phyloP scores from a whole-genome alignment of 2,888 invertebrate species.

The Tipula helvola region DNA sequence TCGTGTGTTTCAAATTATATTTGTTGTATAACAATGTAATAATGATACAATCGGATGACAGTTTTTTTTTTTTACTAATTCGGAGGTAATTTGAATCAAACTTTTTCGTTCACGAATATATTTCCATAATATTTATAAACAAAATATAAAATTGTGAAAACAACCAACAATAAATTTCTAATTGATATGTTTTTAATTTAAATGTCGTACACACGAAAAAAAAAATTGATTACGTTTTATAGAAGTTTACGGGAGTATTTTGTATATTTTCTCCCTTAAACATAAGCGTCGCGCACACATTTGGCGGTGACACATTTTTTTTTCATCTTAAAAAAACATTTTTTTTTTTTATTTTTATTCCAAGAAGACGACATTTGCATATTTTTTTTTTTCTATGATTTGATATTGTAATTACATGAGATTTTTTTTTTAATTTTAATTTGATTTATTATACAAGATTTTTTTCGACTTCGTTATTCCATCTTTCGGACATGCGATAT shows the following conservation, averaged over 20 bases:
- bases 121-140: not conserved
- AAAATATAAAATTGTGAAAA: not conserved
- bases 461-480: not conserved
- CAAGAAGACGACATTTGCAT: not conserved
- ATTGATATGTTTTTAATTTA: conserved; percentile 4
- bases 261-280: not conserved
- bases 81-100: not conserved
- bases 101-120: not conserved
- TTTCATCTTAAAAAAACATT: not conserved
- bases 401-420: not conserved
- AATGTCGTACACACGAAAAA: not conserved
- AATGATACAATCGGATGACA: not conserved
- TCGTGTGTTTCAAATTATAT: not conserved
- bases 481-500: not conserved
- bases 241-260: not conserved
- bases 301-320: not conserved
- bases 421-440: not conserved
- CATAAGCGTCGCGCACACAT: not conserved
- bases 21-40: not conserved
- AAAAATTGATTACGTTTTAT: not conserved
- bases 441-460: not conserved
- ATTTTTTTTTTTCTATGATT: not conserved
- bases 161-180: not conserved
- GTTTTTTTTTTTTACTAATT: not conserved
- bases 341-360: not conserved